A percentile compares a stretch with the other conserved stretches of the same genome.
Evolutionary conservation across 2,888 invertebrate species (phyloP).

Genomic region (Polymixis flavicincta): DNA sequence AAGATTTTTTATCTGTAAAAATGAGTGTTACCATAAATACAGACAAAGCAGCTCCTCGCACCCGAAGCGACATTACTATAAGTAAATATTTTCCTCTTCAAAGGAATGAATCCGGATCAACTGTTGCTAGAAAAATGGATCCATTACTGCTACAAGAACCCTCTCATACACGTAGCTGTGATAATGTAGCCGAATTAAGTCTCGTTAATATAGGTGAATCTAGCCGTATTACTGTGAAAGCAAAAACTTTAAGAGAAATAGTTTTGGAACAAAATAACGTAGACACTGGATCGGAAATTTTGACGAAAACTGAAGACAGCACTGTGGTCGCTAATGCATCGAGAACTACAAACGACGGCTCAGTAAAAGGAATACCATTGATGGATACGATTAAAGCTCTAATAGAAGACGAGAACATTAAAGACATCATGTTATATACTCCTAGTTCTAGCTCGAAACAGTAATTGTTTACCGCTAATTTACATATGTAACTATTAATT

Average conservation of each 20-base stretch:
- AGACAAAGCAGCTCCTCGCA: not conserved
- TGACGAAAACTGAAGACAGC: not conserved
- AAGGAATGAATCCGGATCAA: not conserved
- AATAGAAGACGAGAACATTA: constrained; percentile 19
- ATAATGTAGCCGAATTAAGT: not conserved
- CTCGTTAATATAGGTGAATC: not conserved
- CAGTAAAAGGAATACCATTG: not conserved
- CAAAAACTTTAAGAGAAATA: not conserved
- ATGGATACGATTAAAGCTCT: not conserved
- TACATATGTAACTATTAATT: constrained; percentile 30
- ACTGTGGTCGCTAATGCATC: not conserved
- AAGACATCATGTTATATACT: not conserved
- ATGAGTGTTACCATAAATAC: not conserved
- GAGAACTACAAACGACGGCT: not conserved
- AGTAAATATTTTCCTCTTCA: not conserved
- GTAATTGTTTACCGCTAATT: not conserved
- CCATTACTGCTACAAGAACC: constrained; percentile 4
- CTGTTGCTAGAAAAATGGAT: not conserved
- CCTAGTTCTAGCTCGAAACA: constrained; percentile 17
- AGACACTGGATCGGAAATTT: not conserved
- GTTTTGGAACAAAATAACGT: not conserved
- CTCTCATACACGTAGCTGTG: not conserved
- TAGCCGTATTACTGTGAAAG: not conserved
- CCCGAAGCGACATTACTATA: not conserved
- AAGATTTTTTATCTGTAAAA: not conserved